Percentiles rank a stretch among this genome's conserved stretches.
phyloP scores from a whole-genome alignment of 2,797 vertebrate genomes.

The Rhinophrynus dorsalis region DNA sequence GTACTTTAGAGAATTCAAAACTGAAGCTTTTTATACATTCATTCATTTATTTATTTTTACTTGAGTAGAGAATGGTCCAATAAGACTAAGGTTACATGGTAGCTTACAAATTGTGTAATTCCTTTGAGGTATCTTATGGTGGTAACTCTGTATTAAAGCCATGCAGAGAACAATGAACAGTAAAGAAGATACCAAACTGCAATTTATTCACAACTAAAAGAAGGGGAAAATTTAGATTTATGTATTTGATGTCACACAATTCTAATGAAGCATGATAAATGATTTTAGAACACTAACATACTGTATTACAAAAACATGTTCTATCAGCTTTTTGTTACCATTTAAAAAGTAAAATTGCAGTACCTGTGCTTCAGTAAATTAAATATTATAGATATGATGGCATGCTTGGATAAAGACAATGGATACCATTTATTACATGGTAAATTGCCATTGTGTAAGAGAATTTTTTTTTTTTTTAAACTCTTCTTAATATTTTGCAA shows the following conservation, averaged over 20 bases:
- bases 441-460: too few species aligned
- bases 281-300: neutral
- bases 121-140: neutral
- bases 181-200: neutral
- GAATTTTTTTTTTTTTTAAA: too few species aligned
- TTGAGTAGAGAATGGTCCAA: neutral
- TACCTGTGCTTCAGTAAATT: too few species aligned
- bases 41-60: neutral
- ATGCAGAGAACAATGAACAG: slow-evolving; percentile 9
- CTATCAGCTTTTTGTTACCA: too few species aligned
- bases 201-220: neutral
- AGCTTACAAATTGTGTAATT: neutral
- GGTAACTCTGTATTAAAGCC: neutral
- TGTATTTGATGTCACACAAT: neutral
- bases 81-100: neutral
- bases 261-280: neutral
- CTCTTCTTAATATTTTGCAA: too few species aligned
- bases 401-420: too few species aligned
- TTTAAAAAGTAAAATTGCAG: too few species aligned
- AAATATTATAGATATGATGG: too few species aligned
- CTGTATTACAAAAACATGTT: too few species aligned
- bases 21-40: too few species aligned
- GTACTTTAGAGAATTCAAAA: neutral
- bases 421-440: too few species aligned
- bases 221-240: neutral